Evolutionary conservation across 2,113 vertebrate genomes (phyloP).

Genomic region (Hassar affinis): DNA sequence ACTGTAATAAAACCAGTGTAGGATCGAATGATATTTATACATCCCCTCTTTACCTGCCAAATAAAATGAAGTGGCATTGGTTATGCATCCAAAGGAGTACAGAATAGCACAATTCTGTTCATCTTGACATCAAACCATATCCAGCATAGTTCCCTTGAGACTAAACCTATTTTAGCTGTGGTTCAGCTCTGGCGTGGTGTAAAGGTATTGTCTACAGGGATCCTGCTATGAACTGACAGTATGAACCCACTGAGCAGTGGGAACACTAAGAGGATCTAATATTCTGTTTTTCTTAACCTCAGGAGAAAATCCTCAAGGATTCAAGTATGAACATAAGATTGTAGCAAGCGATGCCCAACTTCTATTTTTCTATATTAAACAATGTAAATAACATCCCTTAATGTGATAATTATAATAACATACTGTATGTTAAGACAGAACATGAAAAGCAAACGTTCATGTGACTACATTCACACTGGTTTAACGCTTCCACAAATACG

Average conservation of each 20-base stretch:
- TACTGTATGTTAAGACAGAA: neutral
- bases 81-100: neutral
- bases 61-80: neutral
- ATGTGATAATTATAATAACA: neutral
- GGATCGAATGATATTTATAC: neutral
- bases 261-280: slow-evolving; percentile 50
- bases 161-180: neutral
- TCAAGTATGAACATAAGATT: no score
- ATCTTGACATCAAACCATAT: neutral
- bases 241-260: no score
- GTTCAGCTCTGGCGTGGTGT: slow-evolving; percentile 10
- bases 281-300: slow-evolving; percentile 58
- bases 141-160: neutral
- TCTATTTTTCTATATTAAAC: neutral
- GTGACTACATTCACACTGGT: neutral
- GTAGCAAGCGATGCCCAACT: slow-evolving; percentile 42
- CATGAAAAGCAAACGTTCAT: neutral
- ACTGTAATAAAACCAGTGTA: neutral
- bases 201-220: neutral
- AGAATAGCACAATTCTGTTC: neutral
- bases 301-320: no score
- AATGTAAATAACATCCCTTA: neutral
- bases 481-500: slow-evolving; percentile 1
- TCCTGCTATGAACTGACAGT: neutral
- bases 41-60: neutral